phyloP scores from a whole-genome alignment of 2,113 vertebrate species.

The Rhagologus leucostigma region DNA sequence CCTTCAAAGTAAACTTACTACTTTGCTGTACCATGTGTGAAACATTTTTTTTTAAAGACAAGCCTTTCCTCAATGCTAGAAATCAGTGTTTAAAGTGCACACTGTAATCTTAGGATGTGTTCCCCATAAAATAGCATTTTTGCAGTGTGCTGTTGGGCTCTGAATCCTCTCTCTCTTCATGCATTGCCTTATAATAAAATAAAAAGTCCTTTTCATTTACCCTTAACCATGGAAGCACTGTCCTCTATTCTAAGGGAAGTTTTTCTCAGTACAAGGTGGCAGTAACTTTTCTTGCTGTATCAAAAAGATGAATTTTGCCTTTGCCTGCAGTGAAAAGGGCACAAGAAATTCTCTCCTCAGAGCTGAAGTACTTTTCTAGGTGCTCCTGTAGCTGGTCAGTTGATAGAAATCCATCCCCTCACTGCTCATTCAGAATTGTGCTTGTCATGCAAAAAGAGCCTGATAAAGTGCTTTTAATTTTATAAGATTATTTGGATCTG shows the following conservation, averaged over 20 bases:
- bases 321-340: neutral
- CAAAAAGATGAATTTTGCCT: neutral
- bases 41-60: neutral
- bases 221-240: neutral
- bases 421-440: neutral
- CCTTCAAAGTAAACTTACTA: neutral
- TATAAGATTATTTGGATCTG: conserved; percentile 40
- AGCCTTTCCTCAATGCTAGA: neutral
- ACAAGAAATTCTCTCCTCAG: neutral
- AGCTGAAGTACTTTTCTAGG: neutral
- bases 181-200: neutral
- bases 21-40: neutral
- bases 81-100: neutral
- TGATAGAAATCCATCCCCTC: neutral
- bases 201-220: neutral
- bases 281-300: neutral
- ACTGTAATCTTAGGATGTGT: neutral
- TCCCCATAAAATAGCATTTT: neutral
- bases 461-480: conserved; percentile 33
- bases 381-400: neutral
- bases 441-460: neutral
- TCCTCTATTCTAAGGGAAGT: neutral
- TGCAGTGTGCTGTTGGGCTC: neutral
- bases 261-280: neutral
- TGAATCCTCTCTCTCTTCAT: neutral